Base-by-base conservation (phyloP, 2,888 invertebrate genomes). In the Eilema depressum region DNA sequence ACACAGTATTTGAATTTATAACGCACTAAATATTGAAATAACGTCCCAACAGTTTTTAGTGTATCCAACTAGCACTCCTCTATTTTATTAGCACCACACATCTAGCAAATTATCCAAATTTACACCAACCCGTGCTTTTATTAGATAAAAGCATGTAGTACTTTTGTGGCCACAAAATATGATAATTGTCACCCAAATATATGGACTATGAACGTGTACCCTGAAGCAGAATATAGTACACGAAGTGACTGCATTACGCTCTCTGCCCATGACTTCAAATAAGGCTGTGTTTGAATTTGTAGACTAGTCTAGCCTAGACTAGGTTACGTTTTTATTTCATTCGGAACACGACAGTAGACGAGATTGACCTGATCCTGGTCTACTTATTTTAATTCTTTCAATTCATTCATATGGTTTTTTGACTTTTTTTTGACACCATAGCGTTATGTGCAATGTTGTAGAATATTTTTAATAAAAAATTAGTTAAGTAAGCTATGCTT, bases 101-200 rank as follows among this genome's bases (percentile, higher is more conserved):
- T 25, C 61, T 63, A 41, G 28, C 30, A 25, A 59, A 59, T 28
- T 23, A 41, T 5, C n/a, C 20, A 56, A 61, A 61, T 26, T 59
- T 47, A 20, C 28, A 66, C 59, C 33, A 47, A 64, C 66, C 56
- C 68, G 66, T 65, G 62, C 59, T 60, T 37, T 72, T 64, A 76
- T 76, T 74, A 74, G 67, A 73, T 75, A 74, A 79, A 75, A 71
- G 71, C 71, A 59, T 63, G 30, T 70, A 73, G 47, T 57, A 72
- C 65, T 68, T 70, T 67, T 69, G 70, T 66, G 73, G 60, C 26
- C 56, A 64, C 63, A 73, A 75, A 74, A 75, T 75, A 81, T 79
- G 79, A 68, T 81, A 75, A 79, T 80, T 81, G 71, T 67, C 74
- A 75, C 73, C 75, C 62, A 64, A 81, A 73, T 75, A 70, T 71